phyloP scores from a whole-genome alignment of 2,113 vertebrate species.

The Antechinus stuartii region DNA sequence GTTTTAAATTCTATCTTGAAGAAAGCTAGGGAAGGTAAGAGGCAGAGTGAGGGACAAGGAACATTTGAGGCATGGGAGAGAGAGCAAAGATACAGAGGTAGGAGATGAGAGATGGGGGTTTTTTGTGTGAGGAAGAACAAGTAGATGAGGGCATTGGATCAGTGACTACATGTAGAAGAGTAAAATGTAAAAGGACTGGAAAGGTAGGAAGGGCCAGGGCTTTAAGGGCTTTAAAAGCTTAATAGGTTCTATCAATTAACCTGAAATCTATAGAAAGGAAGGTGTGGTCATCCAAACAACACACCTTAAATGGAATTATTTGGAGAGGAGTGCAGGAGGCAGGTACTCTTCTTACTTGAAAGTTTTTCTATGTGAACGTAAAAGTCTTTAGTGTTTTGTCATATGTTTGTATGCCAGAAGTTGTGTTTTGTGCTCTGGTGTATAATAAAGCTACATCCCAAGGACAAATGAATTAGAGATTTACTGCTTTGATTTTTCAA shows the following conservation, averaged over 20 bases:
- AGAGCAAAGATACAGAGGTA: background rate
- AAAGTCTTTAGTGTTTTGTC: too few species aligned
- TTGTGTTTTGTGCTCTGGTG: too few species aligned
- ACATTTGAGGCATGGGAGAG: background rate
- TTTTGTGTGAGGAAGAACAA: background rate
- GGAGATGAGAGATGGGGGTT: background rate
- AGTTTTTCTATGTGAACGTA: too few species aligned
- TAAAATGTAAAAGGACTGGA: background rate
- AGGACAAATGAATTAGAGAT: too few species aligned
- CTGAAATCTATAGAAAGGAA: background rate
- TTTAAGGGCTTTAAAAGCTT: background rate
- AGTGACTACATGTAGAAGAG: background rate
- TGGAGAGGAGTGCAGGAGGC: background rate
- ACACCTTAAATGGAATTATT: background rate
- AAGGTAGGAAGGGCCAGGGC: background rate
- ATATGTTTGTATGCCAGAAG: too few species aligned
- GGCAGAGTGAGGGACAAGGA: background rate
- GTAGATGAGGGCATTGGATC: background rate
- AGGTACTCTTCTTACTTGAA: too few species aligned
- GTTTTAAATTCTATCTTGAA: background rate
- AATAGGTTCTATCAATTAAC: background rate
- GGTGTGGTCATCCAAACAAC: background rate
- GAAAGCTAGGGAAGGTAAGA: background rate
- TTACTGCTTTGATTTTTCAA: too few species aligned
- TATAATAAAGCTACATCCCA: too few species aligned